phyloP scores from a whole-genome alignment of 2,797 vertebrate species.

The Coccyzus lansbergi region DNA sequence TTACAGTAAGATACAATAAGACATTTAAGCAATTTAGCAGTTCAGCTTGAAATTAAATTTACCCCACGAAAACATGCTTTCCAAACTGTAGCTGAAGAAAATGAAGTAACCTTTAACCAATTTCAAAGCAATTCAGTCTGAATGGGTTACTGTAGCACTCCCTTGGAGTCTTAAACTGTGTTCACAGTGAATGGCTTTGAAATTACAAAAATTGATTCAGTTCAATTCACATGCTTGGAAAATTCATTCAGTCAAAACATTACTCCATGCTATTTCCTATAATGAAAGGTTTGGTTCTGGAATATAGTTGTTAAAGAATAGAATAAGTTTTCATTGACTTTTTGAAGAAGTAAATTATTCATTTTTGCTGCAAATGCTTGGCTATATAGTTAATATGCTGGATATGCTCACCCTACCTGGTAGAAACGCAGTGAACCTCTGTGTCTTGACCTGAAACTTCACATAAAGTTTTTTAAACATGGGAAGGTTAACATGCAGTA shows the following conservation, averaged over 20 bases:
- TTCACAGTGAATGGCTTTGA: constrained; percentile 7
- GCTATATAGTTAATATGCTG: not conserved
- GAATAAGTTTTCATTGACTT: not conserved
- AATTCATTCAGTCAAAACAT: not conserved
- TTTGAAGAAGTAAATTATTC: not conserved
- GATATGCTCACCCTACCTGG: not conserved
- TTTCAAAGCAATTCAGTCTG: constrained; percentile 21
- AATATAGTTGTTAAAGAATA: not conserved
- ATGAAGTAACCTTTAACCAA: constrained; percentile 17
- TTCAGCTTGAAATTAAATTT: constrained; percentile 42
- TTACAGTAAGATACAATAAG: not conserved
- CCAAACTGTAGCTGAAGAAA: constrained; percentile 20
- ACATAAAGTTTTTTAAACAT: not conserved
- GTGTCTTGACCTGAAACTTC: not conserved
- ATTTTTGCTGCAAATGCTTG: not conserved
- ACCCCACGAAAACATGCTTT: not conserved
- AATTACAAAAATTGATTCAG: constrained; percentile 42
- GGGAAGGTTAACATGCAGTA: not conserved
- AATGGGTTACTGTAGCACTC: not conserved
- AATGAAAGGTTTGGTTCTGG: not conserved
- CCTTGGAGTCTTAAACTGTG: not conserved
- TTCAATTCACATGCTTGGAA: constrained; percentile 16
- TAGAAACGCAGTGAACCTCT: not conserved
- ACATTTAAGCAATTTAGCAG: constrained; percentile 27
- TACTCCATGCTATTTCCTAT: not conserved